These are phyloP conservation scores for Cordilura impudica DNA, from an alignment of 2,888 invertebrate species.

Conservation along the genomic window DNA sequence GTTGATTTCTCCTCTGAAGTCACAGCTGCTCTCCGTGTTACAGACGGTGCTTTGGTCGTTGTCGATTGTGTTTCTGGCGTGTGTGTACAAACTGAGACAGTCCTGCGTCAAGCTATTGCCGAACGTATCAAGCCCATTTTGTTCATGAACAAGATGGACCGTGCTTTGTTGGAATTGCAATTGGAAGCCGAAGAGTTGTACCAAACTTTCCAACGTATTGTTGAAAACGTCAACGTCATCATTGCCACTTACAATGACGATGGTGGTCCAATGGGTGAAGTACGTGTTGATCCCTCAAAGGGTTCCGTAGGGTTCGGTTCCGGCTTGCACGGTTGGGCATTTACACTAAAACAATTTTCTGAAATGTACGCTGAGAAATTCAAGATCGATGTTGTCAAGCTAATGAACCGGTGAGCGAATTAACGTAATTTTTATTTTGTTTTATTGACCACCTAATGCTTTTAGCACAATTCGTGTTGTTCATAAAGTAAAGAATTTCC, in stretches of 20 bases:
- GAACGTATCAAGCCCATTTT: constrained; percentile 99
- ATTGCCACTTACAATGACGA: constrained; percentile 99
- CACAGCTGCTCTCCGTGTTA: constrained; percentile 99
- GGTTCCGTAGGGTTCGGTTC: constrained; percentile 99
- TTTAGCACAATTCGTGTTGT: constrained; percentile 77
- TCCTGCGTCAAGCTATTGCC: constrained; percentile 99
- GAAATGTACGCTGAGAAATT: constrained; percentile 99
- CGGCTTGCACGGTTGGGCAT: constrained; percentile 99
- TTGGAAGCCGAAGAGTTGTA: constrained; percentile 97
- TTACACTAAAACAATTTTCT: constrained; percentile 99
- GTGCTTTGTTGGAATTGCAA: constrained; percentile 97
- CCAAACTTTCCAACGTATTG: constrained; percentile 99
- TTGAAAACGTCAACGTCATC: constrained; percentile 99
- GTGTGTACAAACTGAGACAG: constrained; percentile 99
- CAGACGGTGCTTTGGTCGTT: constrained; percentile 99
- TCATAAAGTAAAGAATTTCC: constrained; percentile 66
- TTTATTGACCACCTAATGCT: constrained; percentile 63
- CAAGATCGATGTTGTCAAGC: constrained; percentile 96
- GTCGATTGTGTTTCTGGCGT: constrained; percentile 99
- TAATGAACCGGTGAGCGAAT: constrained; percentile 89
- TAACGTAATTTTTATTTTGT: not conserved
- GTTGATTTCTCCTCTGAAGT: constrained; percentile 99
- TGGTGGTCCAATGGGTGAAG: constrained; percentile 99
- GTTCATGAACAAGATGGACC: constrained; percentile 99
- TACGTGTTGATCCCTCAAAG: constrained; percentile 97